Percentiles rank a stretch among this genome's conserved stretches.
These are phyloP conservation scores for Pseudococcus longispinus DNA, from an alignment of 2,888 invertebrate genomes.

Conservation along the genomic window DNA sequence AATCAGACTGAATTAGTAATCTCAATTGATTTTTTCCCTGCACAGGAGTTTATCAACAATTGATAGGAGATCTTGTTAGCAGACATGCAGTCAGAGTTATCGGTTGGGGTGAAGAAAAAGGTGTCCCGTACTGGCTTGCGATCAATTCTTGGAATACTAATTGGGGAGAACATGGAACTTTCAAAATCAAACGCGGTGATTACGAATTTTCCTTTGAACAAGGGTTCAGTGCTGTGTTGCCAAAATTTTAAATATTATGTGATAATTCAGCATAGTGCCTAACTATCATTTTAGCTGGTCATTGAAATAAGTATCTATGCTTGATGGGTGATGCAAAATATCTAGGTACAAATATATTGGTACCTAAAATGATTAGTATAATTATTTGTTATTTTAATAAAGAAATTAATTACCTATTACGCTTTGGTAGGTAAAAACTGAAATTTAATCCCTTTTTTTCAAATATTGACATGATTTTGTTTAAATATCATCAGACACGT, in stretches of 20 bases:
- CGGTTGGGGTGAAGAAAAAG: slow-evolving; percentile 56
- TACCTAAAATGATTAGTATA: too few relatives aligned
- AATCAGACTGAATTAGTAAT: neutral
- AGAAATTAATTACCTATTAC: too few relatives aligned
- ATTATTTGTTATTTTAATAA: too few relatives aligned
- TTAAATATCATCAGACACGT: too few relatives aligned
- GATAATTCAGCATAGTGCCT: neutral
- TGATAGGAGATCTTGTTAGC: slow-evolving; percentile 8
- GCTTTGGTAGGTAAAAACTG: too few relatives aligned
- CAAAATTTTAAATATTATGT: neutral
- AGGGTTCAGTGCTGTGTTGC: neutral
- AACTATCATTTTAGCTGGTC: too few relatives aligned
- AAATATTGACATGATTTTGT: too few relatives aligned
- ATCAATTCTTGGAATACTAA: slow-evolving; percentile 54
- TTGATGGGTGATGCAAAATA: too few relatives aligned
- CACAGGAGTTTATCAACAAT: slow-evolving; percentile 55
- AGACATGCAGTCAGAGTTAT: slow-evolving; percentile 51
- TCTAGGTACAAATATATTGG: too few relatives aligned
- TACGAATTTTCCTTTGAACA: slow-evolving; percentile 49
- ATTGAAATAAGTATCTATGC: too few relatives aligned
- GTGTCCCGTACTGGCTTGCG: slow-evolving; percentile 53
- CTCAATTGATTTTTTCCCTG: neutral
- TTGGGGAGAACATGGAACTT: slow-evolving; percentile 54
- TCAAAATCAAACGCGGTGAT: slow-evolving; percentile 47
- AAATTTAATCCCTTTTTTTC: too few relatives aligned